These are phyloP conservation scores for Ctenodactylus gundi DNA, from an alignment of 2,113 vertebrate species.

Conservation along the genomic window DNA sequence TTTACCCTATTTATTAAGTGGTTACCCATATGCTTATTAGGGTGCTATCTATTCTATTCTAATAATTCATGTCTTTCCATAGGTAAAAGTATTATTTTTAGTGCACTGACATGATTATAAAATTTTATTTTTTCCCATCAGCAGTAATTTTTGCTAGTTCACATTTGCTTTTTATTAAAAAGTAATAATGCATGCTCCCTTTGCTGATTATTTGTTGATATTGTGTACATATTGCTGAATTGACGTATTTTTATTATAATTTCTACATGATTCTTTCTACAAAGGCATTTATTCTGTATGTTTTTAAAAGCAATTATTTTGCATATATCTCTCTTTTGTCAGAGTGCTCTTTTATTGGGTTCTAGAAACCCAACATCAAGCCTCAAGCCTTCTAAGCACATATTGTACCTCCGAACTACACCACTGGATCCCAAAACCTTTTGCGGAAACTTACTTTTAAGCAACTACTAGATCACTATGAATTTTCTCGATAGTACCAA, in stretches of 20 bases:
- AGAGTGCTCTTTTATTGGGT: neutral
- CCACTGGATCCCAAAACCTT: neutral
- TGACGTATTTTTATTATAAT: neutral
- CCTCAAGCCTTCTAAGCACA: neutral
- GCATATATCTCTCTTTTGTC: neutral
- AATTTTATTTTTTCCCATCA: neutral
- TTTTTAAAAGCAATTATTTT: neutral
- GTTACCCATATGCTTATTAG: neutral
- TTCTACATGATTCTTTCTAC: neutral
- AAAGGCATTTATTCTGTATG: neutral
- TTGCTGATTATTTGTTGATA: neutral
- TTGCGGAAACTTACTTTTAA: neutral
- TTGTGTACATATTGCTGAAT: neutral
- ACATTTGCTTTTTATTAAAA: slow-evolving; percentile 4
- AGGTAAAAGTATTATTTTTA: neutral
- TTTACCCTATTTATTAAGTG: too few relatives aligned
- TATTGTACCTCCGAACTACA: neutral
- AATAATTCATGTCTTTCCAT: neutral
- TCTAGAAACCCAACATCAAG: too few relatives aligned
- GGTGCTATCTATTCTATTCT: neutral
- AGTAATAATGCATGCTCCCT: neutral
- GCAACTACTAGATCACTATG: neutral
- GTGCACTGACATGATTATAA: neutral
- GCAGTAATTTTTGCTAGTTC: neutral
- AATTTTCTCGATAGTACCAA: neutral